Base-by-base conservation (phyloP, 2,888 invertebrate genomes). In the Incurvaria masculella region DNA sequence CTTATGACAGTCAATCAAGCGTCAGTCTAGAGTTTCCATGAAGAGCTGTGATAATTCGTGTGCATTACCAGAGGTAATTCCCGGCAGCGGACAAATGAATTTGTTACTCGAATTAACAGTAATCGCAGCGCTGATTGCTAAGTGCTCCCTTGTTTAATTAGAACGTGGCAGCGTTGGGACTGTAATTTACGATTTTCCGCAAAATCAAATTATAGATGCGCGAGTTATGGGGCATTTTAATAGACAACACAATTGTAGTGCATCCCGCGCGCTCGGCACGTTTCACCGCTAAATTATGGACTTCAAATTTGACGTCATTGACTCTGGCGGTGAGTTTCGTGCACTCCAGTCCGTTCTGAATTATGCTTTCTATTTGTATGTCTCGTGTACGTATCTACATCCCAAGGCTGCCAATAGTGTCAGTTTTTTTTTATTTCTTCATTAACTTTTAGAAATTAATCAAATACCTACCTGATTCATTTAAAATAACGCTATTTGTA, bases 101-200 rank as follows among this genome's bases (percentile, higher is more conserved):
- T 33, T 33, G 33, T 33, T 33, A 33, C 44, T 23, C 18, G 43
- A 48, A 48, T 42, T 39, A 49, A 49, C 46, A 43, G 43, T 38
- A 45, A 43, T 46, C 49, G 26, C 18, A 40, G 27, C 33, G 46
- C 38, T 49, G 49, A 49, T 49, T 49, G 42, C 49, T 49, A 49
- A 47, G 43, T 47, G 49, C 44, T 47, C 47, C 49, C 44, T 21
- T 41, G 47, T 49, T 47, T 44, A 49, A 47, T 49, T 46, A 46
- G 43, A 49, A 8, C 27, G 47, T 21, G 23, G 23, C 27, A 27
- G 43, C 40, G 46, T 11, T 23, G 47, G 21, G 18, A 14, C n/a
- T 47, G 43, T 49, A 49, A 49, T 49, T 49, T 49, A 48, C 48
- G 48, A 49, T 45, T 49, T n/a, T 45, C 39, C 21, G 27, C 48